Conservation (phyloP, 2,888 invertebrate species). For the Drosophila koepferae region DNA sequence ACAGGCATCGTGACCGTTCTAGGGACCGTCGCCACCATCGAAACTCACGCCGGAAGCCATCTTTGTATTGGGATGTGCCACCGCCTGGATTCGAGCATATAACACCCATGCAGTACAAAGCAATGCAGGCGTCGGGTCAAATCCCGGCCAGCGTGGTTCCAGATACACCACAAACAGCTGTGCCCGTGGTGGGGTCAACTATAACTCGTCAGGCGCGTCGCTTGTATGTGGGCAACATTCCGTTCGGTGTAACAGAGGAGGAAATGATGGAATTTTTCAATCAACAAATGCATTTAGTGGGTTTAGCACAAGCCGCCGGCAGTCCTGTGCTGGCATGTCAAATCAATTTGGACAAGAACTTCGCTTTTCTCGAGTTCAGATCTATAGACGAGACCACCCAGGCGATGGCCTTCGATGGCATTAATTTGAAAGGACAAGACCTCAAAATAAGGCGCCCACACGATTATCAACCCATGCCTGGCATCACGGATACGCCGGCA, state of each 20-base stretch:
- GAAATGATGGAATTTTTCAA: conserved; percentile 99
- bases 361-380: conserved; percentile 98
- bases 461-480: conserved; percentile 99
- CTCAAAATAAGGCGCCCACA: conserved; percentile 98
- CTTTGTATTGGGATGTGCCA: conserved; percentile 99
- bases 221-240: conserved; percentile 99
- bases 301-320: conserved; percentile 98
- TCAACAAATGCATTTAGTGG: conserved; percentile 99
- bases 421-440: conserved; percentile 99
- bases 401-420: conserved; percentile 99
- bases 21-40: conserved; percentile 77
- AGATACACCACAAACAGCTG: conserved; percentile 96
- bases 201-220: conserved; percentile 97
- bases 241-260: conserved; percentile 99
- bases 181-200: conserved; percentile 99
- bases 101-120: conserved; percentile 96
- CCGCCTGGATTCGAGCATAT: conserved; percentile 99
- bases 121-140: conserved; percentile 96
- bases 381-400: conserved; percentile 99
- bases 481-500: conserved; percentile 95
- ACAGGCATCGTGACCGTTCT: conserved; percentile 73
- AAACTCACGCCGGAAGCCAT: conserved; percentile 93
- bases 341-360: conserved; percentile 99
- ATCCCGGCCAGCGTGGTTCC: conserved; percentile 97
- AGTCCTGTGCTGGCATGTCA: conserved; percentile 99